phyloP scores from a whole-genome alignment of 2,113 vertebrate species.

The Orientallactaga bullata region DNA sequence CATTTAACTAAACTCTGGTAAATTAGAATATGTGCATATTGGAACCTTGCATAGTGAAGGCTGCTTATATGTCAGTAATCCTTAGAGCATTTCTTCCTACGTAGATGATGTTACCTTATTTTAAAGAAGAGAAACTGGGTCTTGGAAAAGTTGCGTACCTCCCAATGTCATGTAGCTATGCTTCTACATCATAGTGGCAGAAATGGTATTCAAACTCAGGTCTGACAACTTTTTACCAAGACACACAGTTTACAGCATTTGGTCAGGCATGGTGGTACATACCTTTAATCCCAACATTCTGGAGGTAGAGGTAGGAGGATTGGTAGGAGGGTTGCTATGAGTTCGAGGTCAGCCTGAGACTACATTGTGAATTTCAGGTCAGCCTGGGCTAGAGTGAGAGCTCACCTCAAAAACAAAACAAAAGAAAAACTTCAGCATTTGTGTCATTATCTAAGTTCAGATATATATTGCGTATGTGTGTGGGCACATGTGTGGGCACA shows the following conservation, averaged over 20 bases:
- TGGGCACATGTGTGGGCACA: no score
- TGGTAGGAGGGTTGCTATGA: no score
- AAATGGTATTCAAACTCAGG: conserved; percentile 10
- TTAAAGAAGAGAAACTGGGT: background rate
- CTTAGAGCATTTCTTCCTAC: conserved; percentile 36
- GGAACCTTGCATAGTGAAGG: background rate
- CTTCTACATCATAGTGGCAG: background rate
- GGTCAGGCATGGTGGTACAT: no score
- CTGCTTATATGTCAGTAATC: conserved; percentile 41
- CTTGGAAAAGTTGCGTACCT: conserved; percentile 21
- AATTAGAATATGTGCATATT: conserved; percentile 38
- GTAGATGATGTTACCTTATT: background rate
- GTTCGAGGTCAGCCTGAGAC: no score
- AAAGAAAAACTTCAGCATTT: no score
- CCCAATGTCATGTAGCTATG: background rate
- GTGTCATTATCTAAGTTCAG: no score
- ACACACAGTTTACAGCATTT: background rate
- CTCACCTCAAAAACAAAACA: no score
- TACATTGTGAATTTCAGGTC: no score
- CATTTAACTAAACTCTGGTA: conserved; percentile 28
- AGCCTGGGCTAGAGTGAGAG: no score
- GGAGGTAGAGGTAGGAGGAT: no score
- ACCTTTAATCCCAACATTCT: no score
- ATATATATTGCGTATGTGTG: no score
- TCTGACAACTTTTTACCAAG: conserved; percentile 35